Conservation (phyloP, 2,113 vertebrate genomes). For the Lepidothrix coronata region DNA sequence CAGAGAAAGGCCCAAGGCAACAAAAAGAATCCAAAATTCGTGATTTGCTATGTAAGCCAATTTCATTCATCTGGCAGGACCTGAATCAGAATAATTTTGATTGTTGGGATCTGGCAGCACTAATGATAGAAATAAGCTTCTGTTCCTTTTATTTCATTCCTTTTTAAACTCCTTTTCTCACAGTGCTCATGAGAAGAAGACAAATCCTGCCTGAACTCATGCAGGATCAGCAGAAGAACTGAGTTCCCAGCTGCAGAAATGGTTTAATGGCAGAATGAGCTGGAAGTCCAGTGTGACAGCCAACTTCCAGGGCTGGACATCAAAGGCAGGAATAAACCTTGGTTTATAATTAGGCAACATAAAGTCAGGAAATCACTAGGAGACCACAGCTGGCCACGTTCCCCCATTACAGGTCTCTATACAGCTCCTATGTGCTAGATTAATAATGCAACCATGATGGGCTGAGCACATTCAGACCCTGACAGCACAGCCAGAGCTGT, state of each 20-base stretch:
- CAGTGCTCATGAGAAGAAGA: background rate
- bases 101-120: background rate
- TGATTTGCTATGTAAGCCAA: background rate
- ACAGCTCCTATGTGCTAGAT: background rate
- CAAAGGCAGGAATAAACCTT: background rate
- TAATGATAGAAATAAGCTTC: background rate
- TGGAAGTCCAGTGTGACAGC: background rate
- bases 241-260: background rate
- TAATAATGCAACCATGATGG: background rate
- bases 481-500: background rate
- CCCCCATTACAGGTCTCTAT: background rate
- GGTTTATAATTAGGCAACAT: background rate
- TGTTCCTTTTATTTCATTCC: background rate
- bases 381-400: background rate
- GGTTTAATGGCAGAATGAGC: background rate
- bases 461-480: background rate
- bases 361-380: background rate
- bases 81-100: background rate
- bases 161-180: background rate
- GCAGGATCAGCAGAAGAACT: background rate
- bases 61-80: background rate
- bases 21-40: background rate
- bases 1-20: background rate
- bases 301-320: background rate
- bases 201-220: accelerated